Evolutionary conservation across 2,888 invertebrate genomes (phyloP).

Genomic region (Dicranocentrus wangi): DNA sequence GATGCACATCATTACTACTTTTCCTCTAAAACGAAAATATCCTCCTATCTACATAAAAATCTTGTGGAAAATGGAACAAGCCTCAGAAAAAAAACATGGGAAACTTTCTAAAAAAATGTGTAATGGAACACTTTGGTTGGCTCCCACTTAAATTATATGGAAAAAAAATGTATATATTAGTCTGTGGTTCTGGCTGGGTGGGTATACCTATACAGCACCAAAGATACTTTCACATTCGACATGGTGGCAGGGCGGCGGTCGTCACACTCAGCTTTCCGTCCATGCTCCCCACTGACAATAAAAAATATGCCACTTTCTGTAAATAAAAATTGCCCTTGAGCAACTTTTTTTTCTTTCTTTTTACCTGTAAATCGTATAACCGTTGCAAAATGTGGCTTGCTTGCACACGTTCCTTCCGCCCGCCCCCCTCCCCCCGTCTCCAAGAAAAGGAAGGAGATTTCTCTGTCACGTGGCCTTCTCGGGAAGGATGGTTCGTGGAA

Average conservation of each 20-base stretch:
- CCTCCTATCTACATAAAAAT: conserved; percentile 48
- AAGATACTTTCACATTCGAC: conserved; percentile 7
- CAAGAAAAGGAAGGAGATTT: background rate
- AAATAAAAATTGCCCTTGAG: conserved; percentile 62
- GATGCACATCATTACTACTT: conserved; percentile 61
- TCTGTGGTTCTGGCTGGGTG: too few relatives aligned
- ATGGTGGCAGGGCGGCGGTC: background rate
- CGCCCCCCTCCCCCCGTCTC: too few relatives aligned
- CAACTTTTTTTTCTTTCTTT: conserved; percentile 40
- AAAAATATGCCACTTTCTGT: conserved; percentile 44
- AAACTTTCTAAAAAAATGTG: too few relatives aligned
- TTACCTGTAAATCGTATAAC: conserved; percentile 13
- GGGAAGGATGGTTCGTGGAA: background rate
- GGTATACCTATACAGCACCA: too few relatives aligned
- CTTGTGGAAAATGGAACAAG: conserved; percentile 55
- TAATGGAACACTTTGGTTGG: too few relatives aligned
- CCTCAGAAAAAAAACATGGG: conserved; percentile 5
- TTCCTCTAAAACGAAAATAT: conserved; percentile 34
- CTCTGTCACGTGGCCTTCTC: background rate
- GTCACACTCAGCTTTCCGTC: background rate
- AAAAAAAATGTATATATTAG: too few relatives aligned
- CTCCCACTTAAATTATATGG: too few relatives aligned
- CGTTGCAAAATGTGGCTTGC: conserved; percentile 36
- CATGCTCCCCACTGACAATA: conserved; percentile 43
- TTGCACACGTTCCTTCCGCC: conserved; percentile 10